These are phyloP conservation scores for Rhyzopertha dominica DNA, from an alignment of 1,140 invertebrate genomes.

Conservation along the genomic window DNA sequence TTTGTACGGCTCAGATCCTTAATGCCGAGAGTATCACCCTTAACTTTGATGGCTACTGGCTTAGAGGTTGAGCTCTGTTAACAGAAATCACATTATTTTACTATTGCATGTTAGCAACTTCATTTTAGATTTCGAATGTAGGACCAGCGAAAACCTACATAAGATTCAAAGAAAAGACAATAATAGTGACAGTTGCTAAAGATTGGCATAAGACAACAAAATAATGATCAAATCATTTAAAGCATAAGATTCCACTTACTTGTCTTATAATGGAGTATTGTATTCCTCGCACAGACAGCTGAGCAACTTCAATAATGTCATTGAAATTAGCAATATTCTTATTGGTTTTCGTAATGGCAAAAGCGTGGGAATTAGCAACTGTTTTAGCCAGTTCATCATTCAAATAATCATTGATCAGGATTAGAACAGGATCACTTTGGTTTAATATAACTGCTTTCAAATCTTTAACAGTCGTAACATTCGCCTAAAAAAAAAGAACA, in stretches of 20 bases:
- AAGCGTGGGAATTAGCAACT: conserved; percentile 29
- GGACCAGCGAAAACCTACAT: too few species aligned
- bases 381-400: conserved; percentile 28
- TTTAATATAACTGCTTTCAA: conserved; percentile 29
- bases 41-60: conserved; percentile 26
- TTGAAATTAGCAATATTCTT: conserved; percentile 22
- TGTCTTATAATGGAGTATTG: conserved; percentile 33
- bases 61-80: too few species aligned
- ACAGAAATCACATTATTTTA: too few species aligned
- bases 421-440: conserved; percentile 29
- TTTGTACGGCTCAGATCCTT: conserved; percentile 34
- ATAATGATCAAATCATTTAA: too few species aligned
- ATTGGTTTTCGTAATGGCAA: conserved; percentile 27
- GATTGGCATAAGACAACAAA: too few species aligned
- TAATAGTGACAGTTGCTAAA: too few species aligned
- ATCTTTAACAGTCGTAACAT: conserved; percentile 28
- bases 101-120: too few species aligned
- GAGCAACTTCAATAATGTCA: conserved; percentile 23
- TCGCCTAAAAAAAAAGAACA: conserved; percentile 26
- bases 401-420: conserved; percentile 31
- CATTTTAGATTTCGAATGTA: too few species aligned
- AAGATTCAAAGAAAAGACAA: too few species aligned
- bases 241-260: too few species aligned
- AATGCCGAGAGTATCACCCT: conserved; percentile 33
- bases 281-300: conserved; percentile 24